Percentiles rank a stretch among this genome's conserved stretches.
Conservation (phyloP, 2,113 vertebrate species). For the Sialia sialis region DNA sequence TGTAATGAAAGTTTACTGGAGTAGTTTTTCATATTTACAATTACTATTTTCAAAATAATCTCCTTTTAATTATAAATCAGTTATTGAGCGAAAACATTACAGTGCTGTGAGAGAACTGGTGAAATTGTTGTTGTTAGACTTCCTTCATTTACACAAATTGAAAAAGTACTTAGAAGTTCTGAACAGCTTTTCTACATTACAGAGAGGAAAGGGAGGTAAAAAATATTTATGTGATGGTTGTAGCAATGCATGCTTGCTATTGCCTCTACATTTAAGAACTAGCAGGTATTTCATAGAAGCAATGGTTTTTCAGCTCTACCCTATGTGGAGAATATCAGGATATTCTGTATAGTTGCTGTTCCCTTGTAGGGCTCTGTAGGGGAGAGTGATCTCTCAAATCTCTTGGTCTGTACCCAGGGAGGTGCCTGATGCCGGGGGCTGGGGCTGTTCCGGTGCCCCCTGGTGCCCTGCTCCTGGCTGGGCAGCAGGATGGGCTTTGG, state of each 20-base stretch:
- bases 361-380: neutral
- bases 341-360: neutral
- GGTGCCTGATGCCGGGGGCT: rapidly evolving
- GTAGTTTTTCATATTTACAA: neutral
- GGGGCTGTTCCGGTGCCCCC: neutral
- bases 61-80: neutral
- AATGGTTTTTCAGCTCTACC: neutral
- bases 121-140: neutral
- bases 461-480: neutral
- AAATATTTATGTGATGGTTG: neutral
- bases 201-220: neutral
- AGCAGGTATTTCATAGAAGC: neutral
- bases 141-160: neutral
- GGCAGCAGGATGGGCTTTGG: neutral
- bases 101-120: neutral
- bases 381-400: neutral
- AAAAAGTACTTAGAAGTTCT: neutral
- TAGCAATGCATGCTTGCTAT: neutral
- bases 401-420: neutral
- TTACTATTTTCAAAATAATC: neutral
- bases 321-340: neutral
- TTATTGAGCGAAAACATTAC: neutral
- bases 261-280: neutral
- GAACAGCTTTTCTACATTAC: neutral
- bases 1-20: neutral